These are phyloP conservation scores for Gisinianus flammeolus DNA, from an alignment of 2,888 invertebrate genomes.

Conservation along the genomic window DNA sequence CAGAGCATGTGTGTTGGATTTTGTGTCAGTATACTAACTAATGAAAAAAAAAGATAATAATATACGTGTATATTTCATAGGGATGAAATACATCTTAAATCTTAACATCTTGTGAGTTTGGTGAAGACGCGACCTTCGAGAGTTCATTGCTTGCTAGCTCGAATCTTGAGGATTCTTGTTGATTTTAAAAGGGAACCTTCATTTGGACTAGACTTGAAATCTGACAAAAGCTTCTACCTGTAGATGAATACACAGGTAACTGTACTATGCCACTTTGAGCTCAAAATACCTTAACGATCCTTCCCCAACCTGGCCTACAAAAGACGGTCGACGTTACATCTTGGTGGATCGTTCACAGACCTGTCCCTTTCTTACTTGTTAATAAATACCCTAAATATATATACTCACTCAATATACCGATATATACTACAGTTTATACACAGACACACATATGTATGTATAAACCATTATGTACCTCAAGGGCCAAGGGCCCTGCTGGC, in stretches of 20 bases:
- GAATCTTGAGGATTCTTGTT: background rate
- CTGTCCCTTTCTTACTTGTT: background rate
- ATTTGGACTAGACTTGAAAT: slow-evolving; percentile 2
- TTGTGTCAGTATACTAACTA: no score
- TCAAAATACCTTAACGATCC: no score
- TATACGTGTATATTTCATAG: no score
- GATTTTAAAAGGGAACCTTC: background rate
- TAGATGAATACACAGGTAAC: background rate
- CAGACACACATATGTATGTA: background rate
- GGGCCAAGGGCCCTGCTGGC: background rate
- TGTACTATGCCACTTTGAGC: no score
- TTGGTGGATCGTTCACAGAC: background rate
- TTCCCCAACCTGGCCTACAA: background rate
- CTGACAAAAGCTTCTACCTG: background rate
- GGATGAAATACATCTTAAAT: no score
- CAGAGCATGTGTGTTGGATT: no score
- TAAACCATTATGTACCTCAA: background rate
- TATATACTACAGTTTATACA: background rate
- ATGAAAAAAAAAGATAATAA: no score
- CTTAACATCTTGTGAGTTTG: background rate
- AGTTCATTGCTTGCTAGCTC: background rate
- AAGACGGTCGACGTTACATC: background rate
- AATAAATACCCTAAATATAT: no score
- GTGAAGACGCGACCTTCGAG: background rate
- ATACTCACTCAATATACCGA: background rate